phyloP scores from a whole-genome alignment of 2,113 vertebrate genomes.

The Narcine bancroftii region DNA sequence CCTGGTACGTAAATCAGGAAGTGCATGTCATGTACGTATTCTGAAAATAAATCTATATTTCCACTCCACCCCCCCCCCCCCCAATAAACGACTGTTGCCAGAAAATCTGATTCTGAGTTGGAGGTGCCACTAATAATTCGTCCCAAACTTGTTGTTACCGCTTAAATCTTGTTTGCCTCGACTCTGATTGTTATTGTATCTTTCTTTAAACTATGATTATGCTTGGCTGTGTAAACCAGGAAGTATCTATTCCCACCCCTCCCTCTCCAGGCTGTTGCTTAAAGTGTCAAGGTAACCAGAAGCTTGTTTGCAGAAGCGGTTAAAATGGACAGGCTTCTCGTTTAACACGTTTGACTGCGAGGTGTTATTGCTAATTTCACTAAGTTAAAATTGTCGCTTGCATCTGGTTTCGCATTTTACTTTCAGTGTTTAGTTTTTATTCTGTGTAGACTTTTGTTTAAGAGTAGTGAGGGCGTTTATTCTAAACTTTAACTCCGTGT shows the following conservation, averaged over 20 bases:
- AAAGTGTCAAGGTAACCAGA: conserved; percentile 15
- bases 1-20: no score
- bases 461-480: not conserved
- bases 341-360: not conserved
- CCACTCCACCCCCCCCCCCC: no score
- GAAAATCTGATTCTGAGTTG: no score
- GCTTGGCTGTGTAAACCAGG: not conserved
- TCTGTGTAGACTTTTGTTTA: not conserved
- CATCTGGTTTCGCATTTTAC: not conserved
- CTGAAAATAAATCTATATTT: no score
- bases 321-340: no score
- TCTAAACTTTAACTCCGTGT: not conserved
- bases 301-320: not conserved
- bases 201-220: not conserved
- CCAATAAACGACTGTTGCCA: no score
- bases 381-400: not conserved
- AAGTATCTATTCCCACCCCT: not conserved
- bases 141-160: no score
- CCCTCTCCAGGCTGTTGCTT: not conserved
- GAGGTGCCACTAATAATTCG: no score
- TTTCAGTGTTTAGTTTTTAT: not conserved
- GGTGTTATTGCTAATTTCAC: not conserved
- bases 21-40: no score
- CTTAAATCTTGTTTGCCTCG: not conserved
- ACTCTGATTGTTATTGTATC: not conserved